Percentiles rank a stretch among this genome's conserved stretches.
phyloP scores from a whole-genome alignment of 1,140 invertebrate genomes.

The Cydia splendana region DNA sequence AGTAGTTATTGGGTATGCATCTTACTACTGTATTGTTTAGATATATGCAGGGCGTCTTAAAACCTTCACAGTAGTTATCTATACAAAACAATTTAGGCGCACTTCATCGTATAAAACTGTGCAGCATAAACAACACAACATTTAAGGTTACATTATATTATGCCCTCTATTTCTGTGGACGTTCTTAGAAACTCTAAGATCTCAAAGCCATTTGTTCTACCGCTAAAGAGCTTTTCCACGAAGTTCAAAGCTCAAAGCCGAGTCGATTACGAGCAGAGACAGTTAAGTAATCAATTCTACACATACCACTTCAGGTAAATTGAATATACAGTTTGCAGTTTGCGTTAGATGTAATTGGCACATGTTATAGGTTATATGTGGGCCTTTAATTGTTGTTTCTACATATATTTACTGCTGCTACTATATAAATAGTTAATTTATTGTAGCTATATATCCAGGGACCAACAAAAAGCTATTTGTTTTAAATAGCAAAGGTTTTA shows the following conservation, averaged over 20 bases:
- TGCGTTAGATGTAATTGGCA: background rate
- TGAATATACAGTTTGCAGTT: background rate
- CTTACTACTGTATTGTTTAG: no score
- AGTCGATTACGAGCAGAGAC: constrained; percentile 8
- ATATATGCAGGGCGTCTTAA: no score
- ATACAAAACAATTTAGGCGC: background rate
- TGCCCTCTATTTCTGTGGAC: background rate
- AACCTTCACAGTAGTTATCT: background rate
- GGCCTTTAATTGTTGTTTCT: background rate
- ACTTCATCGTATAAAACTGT: background rate
- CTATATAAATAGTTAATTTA: no score
- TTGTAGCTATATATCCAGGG: no score
- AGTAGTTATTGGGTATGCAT: no score
- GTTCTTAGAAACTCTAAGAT: constrained; percentile 17
- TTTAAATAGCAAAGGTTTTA: background rate
- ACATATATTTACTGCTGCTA: background rate
- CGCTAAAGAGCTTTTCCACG: constrained; percentile 6
- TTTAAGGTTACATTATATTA: background rate
- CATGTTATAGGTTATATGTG: no score
- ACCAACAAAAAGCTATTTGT: background rate
- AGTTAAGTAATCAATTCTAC: constrained; percentile 12
- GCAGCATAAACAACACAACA: background rate
- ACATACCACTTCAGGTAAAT: background rate
- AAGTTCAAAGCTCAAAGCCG: constrained; percentile 19
- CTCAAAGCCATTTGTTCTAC: constrained; percentile 24